Conservation (phyloP, 2,113 vertebrate species). For the Silurus glanis region DNA sequence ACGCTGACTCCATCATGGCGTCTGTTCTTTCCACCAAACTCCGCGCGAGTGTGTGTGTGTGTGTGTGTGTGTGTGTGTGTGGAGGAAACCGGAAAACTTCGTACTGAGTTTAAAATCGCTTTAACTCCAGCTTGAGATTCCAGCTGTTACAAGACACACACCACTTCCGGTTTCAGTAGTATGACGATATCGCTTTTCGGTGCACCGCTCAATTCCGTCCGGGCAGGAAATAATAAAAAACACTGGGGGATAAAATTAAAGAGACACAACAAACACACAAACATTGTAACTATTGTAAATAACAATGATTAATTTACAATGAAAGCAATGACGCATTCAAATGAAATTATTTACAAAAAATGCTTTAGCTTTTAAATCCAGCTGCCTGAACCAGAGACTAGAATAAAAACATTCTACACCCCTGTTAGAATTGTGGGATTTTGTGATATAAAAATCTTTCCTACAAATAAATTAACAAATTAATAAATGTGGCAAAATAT, state of each 20-base stretch:
- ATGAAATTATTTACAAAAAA: neutral
- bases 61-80: too few species aligned
- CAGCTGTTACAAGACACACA: too few species aligned
- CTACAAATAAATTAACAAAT: too few species aligned
- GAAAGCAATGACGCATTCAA: too few species aligned
- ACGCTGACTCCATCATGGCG: neutral
- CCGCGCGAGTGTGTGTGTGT: too few species aligned
- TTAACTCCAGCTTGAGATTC: too few species aligned
- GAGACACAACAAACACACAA: too few species aligned
- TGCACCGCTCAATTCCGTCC: constrained; percentile 36
- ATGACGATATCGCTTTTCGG: constrained; percentile 29
- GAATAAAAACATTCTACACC: neutral
- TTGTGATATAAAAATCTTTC: neutral
- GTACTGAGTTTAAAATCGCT: too few species aligned
- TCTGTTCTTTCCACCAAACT: neutral
- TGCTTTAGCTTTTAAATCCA: neutral
- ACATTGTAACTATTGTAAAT: too few species aligned
- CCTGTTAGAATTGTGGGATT: neutral
- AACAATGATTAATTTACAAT: too few species aligned
- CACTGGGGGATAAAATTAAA: neutral
- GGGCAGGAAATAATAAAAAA: neutral
- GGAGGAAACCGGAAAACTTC: too few species aligned
- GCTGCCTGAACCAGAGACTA: neutral
- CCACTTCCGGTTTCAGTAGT: constrained; percentile 29
- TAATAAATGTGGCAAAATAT: too few species aligned